Percentiles rank a stretch among this genome's conserved stretches.
These are phyloP conservation scores for Ammodytes marinus DNA, from an alignment of 2,113 vertebrate species.

Conservation along the genomic window DNA sequence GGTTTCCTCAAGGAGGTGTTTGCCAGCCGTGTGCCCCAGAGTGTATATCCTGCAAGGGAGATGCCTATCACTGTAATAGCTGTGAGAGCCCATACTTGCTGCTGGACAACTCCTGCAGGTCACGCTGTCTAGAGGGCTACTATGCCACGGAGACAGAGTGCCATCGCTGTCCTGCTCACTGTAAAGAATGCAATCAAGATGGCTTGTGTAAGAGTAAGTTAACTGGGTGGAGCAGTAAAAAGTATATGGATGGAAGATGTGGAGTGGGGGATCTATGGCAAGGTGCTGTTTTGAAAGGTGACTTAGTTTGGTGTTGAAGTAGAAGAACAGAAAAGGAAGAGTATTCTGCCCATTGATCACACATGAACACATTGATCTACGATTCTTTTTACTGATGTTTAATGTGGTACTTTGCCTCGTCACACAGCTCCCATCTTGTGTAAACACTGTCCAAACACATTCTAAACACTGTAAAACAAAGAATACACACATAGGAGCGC, in stretches of 20 bases:
- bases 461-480: too few species aligned
- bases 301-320: neutral
- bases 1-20: slow-evolving; percentile 81
- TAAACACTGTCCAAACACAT: too few species aligned
- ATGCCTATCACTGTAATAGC: slow-evolving; percentile 85
- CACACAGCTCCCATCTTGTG: too few species aligned
- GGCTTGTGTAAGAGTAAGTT: slow-evolving; percentile 89
- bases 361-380: neutral
- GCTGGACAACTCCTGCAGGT: slow-evolving; percentile 80
- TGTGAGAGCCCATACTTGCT: slow-evolving; percentile 84
- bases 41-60: slow-evolving; percentile 86
- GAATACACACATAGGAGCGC: too few species aligned
- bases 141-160: slow-evolving; percentile 85
- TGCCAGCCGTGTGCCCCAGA: slow-evolving; percentile 82
- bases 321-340: neutral
- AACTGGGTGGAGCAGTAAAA: neutral
- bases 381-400: too few species aligned
- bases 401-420: too few species aligned
- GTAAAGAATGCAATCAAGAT: slow-evolving; percentile 85
- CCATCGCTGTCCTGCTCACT: slow-evolving; percentile 85
- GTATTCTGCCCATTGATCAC: neutral
- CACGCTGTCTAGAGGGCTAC: slow-evolving; percentile 83
- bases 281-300: neutral
- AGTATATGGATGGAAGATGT: neutral
- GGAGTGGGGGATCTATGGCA: neutral